Evolutionary conservation across 2,888 invertebrate genomes (phyloP).

Genomic region (Melieria crassipennis): DNA sequence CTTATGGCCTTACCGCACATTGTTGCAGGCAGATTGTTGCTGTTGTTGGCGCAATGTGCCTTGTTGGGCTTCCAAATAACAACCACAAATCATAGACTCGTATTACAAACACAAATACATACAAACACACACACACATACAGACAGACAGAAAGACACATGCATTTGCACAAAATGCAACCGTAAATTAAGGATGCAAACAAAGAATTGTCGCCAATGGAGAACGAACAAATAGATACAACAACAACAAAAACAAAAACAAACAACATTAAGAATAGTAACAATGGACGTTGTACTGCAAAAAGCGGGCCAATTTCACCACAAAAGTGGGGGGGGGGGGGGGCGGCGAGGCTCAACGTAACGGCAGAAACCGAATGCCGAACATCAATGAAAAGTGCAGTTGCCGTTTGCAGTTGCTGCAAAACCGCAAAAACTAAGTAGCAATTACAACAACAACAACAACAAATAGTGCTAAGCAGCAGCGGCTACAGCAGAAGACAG

Average conservation of each 20-base stretch:
- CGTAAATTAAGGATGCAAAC: no score
- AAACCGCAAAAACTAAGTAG: slow-evolving; percentile 9
- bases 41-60: no score
- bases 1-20: no score
- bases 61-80: not conserved
- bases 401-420: slow-evolving; percentile 52
- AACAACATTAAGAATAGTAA: slow-evolving; percentile 22
- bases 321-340: not conserved
- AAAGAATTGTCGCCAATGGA: no score
- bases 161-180: no score
- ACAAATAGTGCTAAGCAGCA: not conserved
- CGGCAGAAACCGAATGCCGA: not conserved
- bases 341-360: not conserved
- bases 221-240: no score
- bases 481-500: not conserved
- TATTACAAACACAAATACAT: not conserved
- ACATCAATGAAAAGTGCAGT: slow-evolving; percentile 15
- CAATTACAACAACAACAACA: not conserved
- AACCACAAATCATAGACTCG: not conserved
- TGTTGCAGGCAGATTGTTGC: no score
- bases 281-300: slow-evolving; percentile 42
- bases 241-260: no score
- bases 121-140: not conserved
- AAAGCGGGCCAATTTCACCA: slow-evolving; percentile 21
- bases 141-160: not conserved